Evolutionary conservation across 2,888 invertebrate genomes (phyloP).

Genomic region (Tipula lateralis): DNA sequence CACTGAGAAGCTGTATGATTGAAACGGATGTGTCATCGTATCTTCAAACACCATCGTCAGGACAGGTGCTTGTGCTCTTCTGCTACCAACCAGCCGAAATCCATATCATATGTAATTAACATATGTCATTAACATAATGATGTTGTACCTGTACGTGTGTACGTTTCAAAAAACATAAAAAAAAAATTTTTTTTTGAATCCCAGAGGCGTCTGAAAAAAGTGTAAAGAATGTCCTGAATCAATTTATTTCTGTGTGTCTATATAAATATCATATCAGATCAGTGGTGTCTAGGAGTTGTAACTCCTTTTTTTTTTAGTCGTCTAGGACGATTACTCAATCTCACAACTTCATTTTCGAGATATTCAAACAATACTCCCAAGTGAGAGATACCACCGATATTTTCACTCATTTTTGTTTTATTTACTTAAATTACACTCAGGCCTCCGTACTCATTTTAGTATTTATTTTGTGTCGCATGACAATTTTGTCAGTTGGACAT

Average conservation of each 20-base stretch:
- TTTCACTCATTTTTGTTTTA: no score
- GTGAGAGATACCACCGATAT: no score
- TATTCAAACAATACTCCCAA: no score
- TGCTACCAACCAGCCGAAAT: constrained; percentile 43
- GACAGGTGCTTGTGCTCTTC: constrained; percentile 64
- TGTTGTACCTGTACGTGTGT: constrained; percentile 37
- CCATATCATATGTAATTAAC: constrained; percentile 43
- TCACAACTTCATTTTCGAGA: no score
- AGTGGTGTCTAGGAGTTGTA: no score
- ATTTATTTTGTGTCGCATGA: neutral
- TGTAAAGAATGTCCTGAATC: neutral
- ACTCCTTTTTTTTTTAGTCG: neutral
- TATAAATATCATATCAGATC: neutral
- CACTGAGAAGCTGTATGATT: constrained; percentile 92
- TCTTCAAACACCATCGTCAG: constrained; percentile 90
- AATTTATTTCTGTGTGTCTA: neutral
- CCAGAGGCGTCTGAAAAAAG: neutral
- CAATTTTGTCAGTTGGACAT: neutral
- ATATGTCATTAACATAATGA: constrained; percentile 43
- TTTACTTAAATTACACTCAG: neutral
- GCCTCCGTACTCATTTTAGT: neutral
- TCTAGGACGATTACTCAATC: no score
- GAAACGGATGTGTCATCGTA: constrained; percentile 92
- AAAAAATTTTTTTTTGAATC: neutral
- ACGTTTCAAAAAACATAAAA: constrained; percentile 32